Evolutionary conservation across 2,888 invertebrate genomes (phyloP), one percentile per base, ranked within the genome.

Genomic region (Epirrita christyi): DNA sequence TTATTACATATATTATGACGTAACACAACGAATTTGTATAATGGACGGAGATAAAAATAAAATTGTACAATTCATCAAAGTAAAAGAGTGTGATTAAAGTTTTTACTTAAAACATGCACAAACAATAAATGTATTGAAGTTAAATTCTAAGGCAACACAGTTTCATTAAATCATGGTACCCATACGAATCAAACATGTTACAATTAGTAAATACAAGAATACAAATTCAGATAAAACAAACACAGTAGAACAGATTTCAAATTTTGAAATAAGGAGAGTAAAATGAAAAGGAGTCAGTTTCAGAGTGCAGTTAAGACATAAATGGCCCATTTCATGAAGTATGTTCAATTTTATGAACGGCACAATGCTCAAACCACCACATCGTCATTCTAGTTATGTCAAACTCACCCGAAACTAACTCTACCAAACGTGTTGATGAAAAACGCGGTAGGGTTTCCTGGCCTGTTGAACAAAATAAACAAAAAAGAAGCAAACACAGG

Each of bases 381-480:
- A 85, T 86, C 82, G 76, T 85, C 87, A 88, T 86, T 90, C 88
- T 81, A 81, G 83, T 88, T 87, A 88, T 88, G 85, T 81, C 86
- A 88, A 88, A 95, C 95, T 94, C 94, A 95, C 95, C 95, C 95
- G 89, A 95, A 94, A 88, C 93, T 93, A 91, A 93, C 93, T 92
- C 93, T 92, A 93, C 93, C 93, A 89, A 95, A 93, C 86, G 94
- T 94, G 93, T 95, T 94, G 93, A 94, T 93, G 93, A 94, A 93
- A 94, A 94, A 94, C 92, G 94, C 93, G 88, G 94, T 93, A 88
- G 94, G 93, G 90, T 93, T 93, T 90, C 93, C 93, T 93, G 94
- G 93, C 93, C 94, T 94, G 93, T 94, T 94, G 95, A 93, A 94
- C 92, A 94, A 94, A 94, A 93, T 87, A 88, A 88, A 88, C 86